A percentile compares a stretch with the other conserved stretches of the same genome.
These are phyloP conservation scores for Anarrhichthys ocellatus DNA, from an alignment of 2,113 vertebrate species.

Conservation along the genomic window DNA sequence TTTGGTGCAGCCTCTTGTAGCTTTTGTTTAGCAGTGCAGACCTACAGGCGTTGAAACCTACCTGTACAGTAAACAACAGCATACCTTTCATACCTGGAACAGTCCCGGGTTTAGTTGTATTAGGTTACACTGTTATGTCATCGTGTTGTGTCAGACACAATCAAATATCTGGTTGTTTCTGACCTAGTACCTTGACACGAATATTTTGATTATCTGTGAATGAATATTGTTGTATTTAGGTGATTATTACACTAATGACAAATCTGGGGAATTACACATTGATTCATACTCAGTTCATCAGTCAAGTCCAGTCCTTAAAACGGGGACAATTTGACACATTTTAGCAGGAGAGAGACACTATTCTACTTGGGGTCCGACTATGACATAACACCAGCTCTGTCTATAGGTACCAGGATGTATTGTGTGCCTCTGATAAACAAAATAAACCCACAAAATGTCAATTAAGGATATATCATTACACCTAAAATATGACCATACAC, in stretches of 20 bases:
- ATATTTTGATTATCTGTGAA: neutral
- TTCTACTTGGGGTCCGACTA: too few relatives aligned
- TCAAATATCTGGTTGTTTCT: neutral
- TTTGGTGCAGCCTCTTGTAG: neutral
- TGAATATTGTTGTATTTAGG: neutral
- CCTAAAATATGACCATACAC: neutral
- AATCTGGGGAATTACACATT: neutral
- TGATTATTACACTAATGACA: neutral
- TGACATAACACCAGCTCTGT: too few relatives aligned
- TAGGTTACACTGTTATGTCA: neutral
- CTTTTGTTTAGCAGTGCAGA: slow-evolving; percentile 17
- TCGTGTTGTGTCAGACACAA: neutral
- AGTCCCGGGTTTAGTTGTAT: neutral
- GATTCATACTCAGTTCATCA: neutral
- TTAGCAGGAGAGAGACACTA: too few relatives aligned
- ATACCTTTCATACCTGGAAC: neutral
- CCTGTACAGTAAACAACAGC: neutral
- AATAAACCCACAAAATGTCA: neutral
- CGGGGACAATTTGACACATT: neutral
- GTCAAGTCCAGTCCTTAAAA: too few relatives aligned
- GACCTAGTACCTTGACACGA: neutral
- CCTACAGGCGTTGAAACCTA: neutral
- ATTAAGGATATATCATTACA: neutral
- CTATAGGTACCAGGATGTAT: neutral
- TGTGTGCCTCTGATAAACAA: neutral